phyloP scores from a whole-genome alignment of 2,797 vertebrate species.

The Sus cebifrons region DNA sequence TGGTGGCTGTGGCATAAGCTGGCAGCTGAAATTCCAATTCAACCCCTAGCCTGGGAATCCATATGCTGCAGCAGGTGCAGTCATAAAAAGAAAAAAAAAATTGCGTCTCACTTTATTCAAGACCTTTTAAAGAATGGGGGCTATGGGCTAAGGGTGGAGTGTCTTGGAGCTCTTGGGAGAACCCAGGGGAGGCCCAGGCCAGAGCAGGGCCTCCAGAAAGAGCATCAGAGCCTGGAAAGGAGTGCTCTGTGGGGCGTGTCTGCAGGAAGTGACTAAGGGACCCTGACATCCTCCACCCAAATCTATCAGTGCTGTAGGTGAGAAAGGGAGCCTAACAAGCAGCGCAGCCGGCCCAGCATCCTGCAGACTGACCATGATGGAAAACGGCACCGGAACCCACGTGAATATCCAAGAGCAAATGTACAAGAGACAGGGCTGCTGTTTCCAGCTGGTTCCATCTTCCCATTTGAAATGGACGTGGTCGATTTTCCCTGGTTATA shows the following conservation, averaged over 20 bases:
- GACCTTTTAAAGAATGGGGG: not conserved
- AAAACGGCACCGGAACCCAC: not conserved
- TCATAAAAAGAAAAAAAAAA: no score
- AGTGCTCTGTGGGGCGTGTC: rapidly evolving
- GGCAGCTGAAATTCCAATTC: no score
- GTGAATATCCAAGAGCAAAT: not conserved
- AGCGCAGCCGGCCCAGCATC: not conserved
- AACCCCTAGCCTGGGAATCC: no score
- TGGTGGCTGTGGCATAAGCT: no score
- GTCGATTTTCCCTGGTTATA: not conserved
- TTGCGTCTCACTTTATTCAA: not conserved
- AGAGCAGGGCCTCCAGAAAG: not conserved
- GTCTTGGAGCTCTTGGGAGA: not conserved
- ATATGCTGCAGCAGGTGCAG: no score
- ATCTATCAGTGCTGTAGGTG: rapidly evolving
- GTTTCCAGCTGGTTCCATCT: not conserved
- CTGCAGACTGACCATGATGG: rapidly evolving
- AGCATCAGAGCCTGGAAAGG: not conserved
- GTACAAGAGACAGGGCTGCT: not conserved
- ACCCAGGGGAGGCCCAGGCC: not conserved
- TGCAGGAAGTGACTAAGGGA: not conserved
- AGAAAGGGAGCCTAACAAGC: rapidly evolving
- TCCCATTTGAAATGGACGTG: rapidly evolving
- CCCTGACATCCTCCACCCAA: rapidly evolving
- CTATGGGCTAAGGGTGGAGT: rapidly evolving